Evolutionary conservation across 92 coral and sea anemone species (phyloP).

Genomic region (Pocillopora meandrina): DNA sequence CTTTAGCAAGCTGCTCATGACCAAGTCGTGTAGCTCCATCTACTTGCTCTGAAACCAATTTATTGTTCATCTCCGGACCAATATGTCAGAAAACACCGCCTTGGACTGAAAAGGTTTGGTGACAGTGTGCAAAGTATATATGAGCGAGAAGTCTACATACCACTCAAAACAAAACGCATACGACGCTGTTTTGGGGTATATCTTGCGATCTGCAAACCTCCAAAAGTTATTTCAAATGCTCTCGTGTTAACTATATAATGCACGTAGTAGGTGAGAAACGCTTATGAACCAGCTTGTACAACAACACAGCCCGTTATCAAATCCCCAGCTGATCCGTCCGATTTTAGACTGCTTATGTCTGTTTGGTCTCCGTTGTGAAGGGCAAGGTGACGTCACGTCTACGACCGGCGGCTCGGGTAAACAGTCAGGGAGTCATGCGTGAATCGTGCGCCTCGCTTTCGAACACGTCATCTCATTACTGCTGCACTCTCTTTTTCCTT

Average conservation of each 20-base stretch:
- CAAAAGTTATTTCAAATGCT: too few species aligned
- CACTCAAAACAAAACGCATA: too few species aligned
- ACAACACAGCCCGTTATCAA: neutral
- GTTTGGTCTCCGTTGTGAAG: slow-evolving; percentile 29
- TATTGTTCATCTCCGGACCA: slow-evolving; percentile 11
- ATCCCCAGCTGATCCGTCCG: neutral
- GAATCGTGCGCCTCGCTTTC: slow-evolving; percentile 54
- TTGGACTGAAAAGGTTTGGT: too few species aligned
- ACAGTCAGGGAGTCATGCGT: slow-evolving; percentile 70
- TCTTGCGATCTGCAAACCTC: too few species aligned
- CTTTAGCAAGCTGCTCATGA: slow-evolving; percentile 77
- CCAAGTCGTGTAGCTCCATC: slow-evolving; percentile 85
- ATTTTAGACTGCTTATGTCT: neutral
- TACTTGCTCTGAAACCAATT: slow-evolving; percentile 57
- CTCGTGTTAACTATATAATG: too few species aligned
- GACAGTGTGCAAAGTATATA: too few species aligned
- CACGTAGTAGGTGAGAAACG: too few species aligned
- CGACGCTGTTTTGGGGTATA: too few species aligned
- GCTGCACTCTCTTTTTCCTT: slow-evolving; percentile 55
- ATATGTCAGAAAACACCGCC: too few species aligned
- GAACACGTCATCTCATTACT: slow-evolving; percentile 77
- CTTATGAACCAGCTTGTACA: too few species aligned
- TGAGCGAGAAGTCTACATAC: too few species aligned
- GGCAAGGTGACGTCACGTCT: slow-evolving; percentile 72
- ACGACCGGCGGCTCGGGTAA: neutral